Conservation (phyloP, 1,140 invertebrate species). For the Melipona quadrifasciata region DNA sequence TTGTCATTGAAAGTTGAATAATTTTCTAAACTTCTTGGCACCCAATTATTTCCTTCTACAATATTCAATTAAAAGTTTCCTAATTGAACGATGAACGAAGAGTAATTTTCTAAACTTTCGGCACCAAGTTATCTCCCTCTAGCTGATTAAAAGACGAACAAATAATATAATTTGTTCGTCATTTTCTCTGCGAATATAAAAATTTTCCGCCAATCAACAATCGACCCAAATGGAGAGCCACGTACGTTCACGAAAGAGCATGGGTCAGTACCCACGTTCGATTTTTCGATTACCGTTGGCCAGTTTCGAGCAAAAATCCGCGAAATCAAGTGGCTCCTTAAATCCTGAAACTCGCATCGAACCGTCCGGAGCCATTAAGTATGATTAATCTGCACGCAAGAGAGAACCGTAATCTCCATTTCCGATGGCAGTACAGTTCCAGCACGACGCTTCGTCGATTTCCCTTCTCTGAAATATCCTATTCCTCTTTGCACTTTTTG, state of each 20-base stretch:
- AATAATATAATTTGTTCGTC: too few relatives aligned
- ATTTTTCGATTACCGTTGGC: neutral
- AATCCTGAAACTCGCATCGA: neutral
- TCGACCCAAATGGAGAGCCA: neutral
- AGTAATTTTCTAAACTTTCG: too few relatives aligned
- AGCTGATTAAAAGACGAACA: too few relatives aligned
- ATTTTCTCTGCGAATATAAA: too few relatives aligned
- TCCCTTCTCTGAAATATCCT: neutral
- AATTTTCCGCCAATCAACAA: too few relatives aligned
- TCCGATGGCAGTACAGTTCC: slow-evolving; percentile 20
- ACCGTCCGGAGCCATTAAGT: slow-evolving; percentile 5
- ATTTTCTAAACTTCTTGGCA: too few relatives aligned
- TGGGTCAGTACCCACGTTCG: neutral
- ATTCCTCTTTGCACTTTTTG: neutral
- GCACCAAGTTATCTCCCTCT: too few relatives aligned
- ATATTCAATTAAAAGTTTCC: too few relatives aligned
- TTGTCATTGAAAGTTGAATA: neutral
- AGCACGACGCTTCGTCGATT: neutral
- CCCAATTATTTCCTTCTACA: too few relatives aligned
- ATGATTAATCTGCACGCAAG: slow-evolving; percentile 41
- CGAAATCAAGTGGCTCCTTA: neutral
- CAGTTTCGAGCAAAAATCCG: neutral
- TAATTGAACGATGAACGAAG: too few relatives aligned
- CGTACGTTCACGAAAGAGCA: neutral
- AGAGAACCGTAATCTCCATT: slow-evolving; percentile 33